phyloP scores from a whole-genome alignment of 2,888 invertebrate species.

The Diogma glabrata region DNA sequence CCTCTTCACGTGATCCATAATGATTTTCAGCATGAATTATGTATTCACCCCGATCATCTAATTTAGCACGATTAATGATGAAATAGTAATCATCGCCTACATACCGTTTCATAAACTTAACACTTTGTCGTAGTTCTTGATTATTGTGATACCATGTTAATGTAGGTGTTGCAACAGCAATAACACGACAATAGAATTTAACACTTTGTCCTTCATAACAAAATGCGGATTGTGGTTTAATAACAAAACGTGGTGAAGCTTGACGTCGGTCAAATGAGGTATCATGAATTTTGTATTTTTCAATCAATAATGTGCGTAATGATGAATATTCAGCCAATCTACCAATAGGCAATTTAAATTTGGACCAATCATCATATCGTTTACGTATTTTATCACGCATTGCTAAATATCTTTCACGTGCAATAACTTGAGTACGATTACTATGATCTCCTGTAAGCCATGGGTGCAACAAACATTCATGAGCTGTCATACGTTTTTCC shows the following conservation, averaged over 20 bases:
- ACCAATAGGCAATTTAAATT: constrained; percentile 88
- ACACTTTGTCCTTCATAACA: constrained; percentile 96
- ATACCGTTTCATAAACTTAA: constrained; percentile 99
- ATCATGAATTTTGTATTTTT: constrained; percentile 94
- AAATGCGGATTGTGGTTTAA: constrained; percentile 90
- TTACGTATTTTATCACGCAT: constrained; percentile 80
- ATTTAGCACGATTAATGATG: constrained; percentile 88
- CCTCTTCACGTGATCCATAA: constrained; percentile 90
- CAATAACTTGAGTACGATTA: constrained; percentile 63
- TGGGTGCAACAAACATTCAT: constrained; percentile 89
- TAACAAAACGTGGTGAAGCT: constrained; percentile 96
- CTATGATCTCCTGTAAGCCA: constrained; percentile 89
- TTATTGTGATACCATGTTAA: constrained; percentile 94
- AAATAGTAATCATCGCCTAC: constrained; percentile 94
- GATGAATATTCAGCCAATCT: constrained; percentile 95
- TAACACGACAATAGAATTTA: constrained; percentile 93
- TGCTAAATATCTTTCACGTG: constrained; percentile 70
- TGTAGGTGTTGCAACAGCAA: constrained; percentile 87
- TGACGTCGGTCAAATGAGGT: constrained; percentile 93
- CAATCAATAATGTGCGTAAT: constrained; percentile 85
- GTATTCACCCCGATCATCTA: constrained; percentile 95
- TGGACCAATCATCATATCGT: constrained; percentile 68
- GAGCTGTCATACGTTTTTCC: constrained; percentile 96
- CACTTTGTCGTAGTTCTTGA: constrained; percentile 86
- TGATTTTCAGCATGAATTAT: constrained; percentile 94